Percentiles rank a stretch among this genome's conserved stretches.
These are phyloP conservation scores for Aulostomus chinensis DNA, from an alignment of 2,797 vertebrate genomes.

Conservation along the genomic window DNA sequence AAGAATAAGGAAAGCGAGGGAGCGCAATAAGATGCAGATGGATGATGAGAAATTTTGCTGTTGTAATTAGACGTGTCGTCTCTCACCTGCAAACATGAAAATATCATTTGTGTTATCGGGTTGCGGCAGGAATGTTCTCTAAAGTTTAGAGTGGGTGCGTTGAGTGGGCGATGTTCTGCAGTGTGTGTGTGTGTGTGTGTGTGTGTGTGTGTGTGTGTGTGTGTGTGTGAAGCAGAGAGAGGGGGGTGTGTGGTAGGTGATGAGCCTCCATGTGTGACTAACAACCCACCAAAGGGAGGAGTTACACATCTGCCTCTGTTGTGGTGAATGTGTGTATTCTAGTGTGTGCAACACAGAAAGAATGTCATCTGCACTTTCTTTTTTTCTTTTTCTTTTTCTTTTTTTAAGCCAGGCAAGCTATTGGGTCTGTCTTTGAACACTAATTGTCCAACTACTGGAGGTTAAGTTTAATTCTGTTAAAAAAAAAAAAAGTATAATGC, in stretches of 20 bases:
- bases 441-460: too few species aligned
- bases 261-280: slow-evolving; percentile 43
- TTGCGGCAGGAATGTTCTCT: slow-evolving; percentile 14
- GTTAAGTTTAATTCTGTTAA: too few species aligned
- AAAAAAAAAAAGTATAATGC: too few species aligned
- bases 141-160: slow-evolving; percentile 37
- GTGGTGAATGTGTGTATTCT: slow-evolving; percentile 1
- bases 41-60: slow-evolving; percentile 4
- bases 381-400: not conserved
- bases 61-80: slow-evolving; percentile 1
- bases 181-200: slow-evolving; percentile 23
- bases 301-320: slow-evolving; percentile 42
- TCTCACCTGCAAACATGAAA: slow-evolving; percentile 6
- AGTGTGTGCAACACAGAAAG: not conserved
- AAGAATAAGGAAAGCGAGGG: not conserved
- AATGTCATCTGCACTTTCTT: too few species aligned
- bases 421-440: too few species aligned
- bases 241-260: slow-evolving; percentile 38
- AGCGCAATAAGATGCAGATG: not conserved
- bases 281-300: slow-evolving; percentile 34
- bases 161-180: slow-evolving; percentile 44
- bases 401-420: not conserved
- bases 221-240: slow-evolving; percentile 7
- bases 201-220: slow-evolving; percentile 15
- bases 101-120: not conserved